Evolutionary conservation across 2,797 vertebrate genomes (phyloP), one percentile per base, ranked within the genome.

Genomic region (Pachyuromys duprasi): DNA sequence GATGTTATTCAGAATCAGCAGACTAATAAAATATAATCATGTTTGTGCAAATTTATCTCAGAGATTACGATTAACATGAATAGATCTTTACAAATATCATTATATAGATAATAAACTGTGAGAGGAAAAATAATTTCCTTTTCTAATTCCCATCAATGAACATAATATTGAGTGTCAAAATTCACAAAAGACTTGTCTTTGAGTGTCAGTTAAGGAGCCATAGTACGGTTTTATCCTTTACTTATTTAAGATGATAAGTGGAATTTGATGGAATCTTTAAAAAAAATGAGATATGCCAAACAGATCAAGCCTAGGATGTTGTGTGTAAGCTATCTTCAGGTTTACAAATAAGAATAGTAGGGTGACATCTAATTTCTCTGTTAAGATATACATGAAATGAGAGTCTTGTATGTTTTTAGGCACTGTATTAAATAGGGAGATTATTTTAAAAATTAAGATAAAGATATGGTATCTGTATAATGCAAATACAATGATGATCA

Each of bases 1-100:
- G 24, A 53, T 91, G n/a, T 76, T 95, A 82, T 76, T 97, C 49
- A 94, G 13, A 94, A 80, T 91, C 69, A 94, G 53, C 18, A 86
- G 42, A 62, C 20, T 39, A 94, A 28, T 86, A 93, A 93, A 94
- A 67, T 69, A 69, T 62, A 93, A 93, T 96, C 39, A 74, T 60
- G 24, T 88, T 90, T 45, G 22, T 92, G 74, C 18, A 20, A 67
- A 88, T 17, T 87, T 65, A 45, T 92, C 74, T 93, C 90, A 87
- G n/a, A 14, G 20, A 53, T 89, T 36, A 18, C 36, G 7, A 39
- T 33, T 65, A 89, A 28, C 92, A 83, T 89, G 57, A 42, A 86
- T 31, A 74, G 22, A 89, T 28, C 5, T 82, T 95, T 87, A 76
- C 13, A 86, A 79, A 76, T 93, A 28, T 17, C n/a, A 82, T 93